phyloP scores from a whole-genome alignment of 2,797 vertebrate species.

The Otolemur crassicaudatus region DNA sequence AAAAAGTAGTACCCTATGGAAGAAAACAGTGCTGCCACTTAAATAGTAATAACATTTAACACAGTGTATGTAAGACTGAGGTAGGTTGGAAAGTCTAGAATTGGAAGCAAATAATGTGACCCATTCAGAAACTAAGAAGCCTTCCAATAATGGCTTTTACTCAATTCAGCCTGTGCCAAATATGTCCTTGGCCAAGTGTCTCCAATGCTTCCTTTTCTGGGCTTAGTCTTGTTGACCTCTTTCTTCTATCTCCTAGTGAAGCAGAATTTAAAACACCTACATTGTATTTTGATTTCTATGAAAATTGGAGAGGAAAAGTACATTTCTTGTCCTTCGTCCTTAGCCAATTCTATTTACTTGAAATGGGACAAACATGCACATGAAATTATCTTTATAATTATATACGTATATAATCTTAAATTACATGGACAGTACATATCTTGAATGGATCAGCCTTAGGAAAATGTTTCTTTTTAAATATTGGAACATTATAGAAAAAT shows the following conservation, averaged over 20 bases:
- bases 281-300: background rate
- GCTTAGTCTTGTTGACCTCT: background rate
- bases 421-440: slow-evolving; percentile 42
- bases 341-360: slow-evolving; percentile 46
- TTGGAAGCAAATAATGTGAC: background rate
- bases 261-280: background rate
- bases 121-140: background rate
- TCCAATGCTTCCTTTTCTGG: background rate
- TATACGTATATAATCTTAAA: slow-evolving; percentile 44
- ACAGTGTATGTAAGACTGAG: background rate
- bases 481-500: slow-evolving; percentile 79
- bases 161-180: background rate
- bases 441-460: slow-evolving; percentile 72
- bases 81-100: background rate
- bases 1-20: background rate
- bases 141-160: background rate
- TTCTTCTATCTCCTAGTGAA: background rate
- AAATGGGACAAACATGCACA: slow-evolving; percentile 51
- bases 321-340: background rate
- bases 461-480: slow-evolving; percentile 75
- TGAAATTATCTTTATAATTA: slow-evolving; percentile 51
- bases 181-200: background rate
- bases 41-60: background rate
- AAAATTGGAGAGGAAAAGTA: background rate
- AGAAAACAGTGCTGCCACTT: background rate